Conservation (phyloP, 2,888 invertebrate species). For the Eupithecia insigniata region DNA sequence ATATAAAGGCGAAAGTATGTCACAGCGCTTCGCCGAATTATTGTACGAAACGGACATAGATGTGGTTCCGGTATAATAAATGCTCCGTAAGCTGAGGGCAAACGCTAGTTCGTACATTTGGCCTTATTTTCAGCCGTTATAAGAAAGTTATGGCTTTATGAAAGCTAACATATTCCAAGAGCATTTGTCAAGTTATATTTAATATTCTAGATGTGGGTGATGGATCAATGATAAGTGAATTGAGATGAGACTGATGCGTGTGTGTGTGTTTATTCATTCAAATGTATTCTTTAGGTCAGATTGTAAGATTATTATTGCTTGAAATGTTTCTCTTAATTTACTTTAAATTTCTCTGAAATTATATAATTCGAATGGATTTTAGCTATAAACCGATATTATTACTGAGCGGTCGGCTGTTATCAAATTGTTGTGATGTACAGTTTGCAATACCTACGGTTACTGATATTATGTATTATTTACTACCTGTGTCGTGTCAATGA, state of each 20-base stretch:
- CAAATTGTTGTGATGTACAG: background rate
- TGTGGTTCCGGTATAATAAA: background rate
- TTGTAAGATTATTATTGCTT: background rate
- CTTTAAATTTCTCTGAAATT: background rate
- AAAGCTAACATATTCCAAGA: slow-evolving; percentile 31
- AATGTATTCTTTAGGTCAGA: background rate
- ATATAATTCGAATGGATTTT: background rate
- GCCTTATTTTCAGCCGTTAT: slow-evolving; percentile 14
- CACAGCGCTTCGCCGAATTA: background rate
- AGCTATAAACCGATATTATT: background rate
- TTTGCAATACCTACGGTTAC: background rate
- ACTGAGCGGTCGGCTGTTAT: background rate
- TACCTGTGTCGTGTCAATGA: slow-evolving; percentile 46
- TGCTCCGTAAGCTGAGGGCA: background rate
- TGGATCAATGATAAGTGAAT: background rate
- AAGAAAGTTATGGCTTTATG: slow-evolving; percentile 11
- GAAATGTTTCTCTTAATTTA: background rate
- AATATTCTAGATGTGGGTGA: background rate
- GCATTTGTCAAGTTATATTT: slow-evolving; percentile 25
- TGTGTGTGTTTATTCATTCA: background rate
- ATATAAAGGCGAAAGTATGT: background rate
- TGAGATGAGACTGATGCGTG: slow-evolving; percentile 13
- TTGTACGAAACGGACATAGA: background rate
- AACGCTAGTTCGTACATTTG: background rate
- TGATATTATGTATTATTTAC: background rate